phyloP scores from a whole-genome alignment of 2,113 vertebrate genomes.

The Blennius ocellaris region DNA sequence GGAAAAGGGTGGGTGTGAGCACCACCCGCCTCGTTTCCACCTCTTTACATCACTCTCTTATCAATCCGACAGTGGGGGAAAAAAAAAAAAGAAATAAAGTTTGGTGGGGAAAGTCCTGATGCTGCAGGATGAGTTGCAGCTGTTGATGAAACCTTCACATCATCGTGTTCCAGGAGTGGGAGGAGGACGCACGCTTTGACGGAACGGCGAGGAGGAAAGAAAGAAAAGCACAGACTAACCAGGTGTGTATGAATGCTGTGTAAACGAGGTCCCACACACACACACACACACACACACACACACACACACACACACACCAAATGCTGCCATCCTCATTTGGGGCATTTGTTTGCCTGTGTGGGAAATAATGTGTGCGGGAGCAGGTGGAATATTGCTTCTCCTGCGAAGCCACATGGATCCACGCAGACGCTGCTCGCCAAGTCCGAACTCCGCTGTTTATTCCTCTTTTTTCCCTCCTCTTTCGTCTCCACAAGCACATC shows the following conservation, averaged over 20 bases:
- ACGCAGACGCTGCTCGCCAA: constrained; percentile 58
- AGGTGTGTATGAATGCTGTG: constrained; percentile 60
- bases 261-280: too few relatives aligned
- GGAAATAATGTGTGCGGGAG: constrained; percentile 68
- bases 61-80: constrained; percentile 11
- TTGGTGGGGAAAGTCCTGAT: constrained; percentile 42
- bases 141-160: constrained; percentile 73
- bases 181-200: constrained; percentile 48
- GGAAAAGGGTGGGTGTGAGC: too few relatives aligned
- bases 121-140: constrained; percentile 66
- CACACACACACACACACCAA: constrained; percentile 21
- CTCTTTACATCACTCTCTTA: constrained; percentile 68
- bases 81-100: constrained; percentile 15
- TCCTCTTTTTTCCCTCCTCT: too few relatives aligned
- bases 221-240: constrained; percentile 49
- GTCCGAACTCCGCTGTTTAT: constrained; percentile 61
- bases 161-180: constrained; percentile 66
- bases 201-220: constrained; percentile 46
- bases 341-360: constrained; percentile 70
- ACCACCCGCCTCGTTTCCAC: constrained; percentile 42
- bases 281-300: too few relatives aligned
- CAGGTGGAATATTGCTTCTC: constrained; percentile 75
- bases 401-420: constrained; percentile 69
- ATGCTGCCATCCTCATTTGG: constrained; percentile 64
- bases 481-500: constrained; percentile 71